Evolutionary conservation across 1,140 invertebrate genomes (phyloP).

Genomic region (Pseudachorutes palmiensis): DNA sequence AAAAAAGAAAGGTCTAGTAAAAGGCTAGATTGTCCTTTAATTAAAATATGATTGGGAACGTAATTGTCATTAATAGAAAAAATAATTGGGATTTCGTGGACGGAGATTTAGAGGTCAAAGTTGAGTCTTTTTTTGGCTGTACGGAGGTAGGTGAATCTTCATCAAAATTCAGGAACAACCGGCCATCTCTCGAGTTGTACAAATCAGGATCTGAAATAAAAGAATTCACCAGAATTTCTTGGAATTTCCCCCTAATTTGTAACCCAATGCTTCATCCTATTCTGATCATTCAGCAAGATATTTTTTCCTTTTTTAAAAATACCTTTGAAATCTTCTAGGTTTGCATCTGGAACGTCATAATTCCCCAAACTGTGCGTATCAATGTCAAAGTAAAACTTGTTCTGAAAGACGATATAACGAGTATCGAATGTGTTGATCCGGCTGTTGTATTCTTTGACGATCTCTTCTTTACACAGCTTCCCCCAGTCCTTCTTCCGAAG

Average conservation of each 20-base stretch:
- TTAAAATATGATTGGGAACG: not conserved
- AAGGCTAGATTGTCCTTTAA: not conserved
- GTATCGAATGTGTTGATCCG: slow-evolving; percentile 1
- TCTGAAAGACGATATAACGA: slow-evolving; percentile 6
- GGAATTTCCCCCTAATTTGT: not conserved
- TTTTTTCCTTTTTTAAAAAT: not conserved
- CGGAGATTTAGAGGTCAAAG: not conserved
- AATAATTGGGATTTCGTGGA: not conserved
- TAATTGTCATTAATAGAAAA: too few species aligned
- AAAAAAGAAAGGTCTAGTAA: not conserved
- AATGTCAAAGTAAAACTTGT: slow-evolving; percentile 4
- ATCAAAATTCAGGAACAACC: not conserved
- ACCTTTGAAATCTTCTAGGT: slow-evolving; percentile 5
- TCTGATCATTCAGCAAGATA: not conserved
- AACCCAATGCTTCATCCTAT: not conserved
- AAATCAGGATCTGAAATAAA: slow-evolving; percentile 4
- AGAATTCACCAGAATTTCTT: not conserved
- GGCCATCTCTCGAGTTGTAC: not conserved
- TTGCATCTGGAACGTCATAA: not conserved
- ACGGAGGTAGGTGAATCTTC: not conserved
- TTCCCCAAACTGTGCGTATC: not conserved
- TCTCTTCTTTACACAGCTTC: not conserved
- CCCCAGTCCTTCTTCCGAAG: not conserved
- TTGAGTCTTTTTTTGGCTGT: not conserved
- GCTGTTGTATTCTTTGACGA: slow-evolving; percentile 4